A percentile compares a stretch with the other conserved stretches of the same genome.
phyloP scores from a whole-genome alignment of 1,140 invertebrate species.

The Littorina saxatilis region DNA sequence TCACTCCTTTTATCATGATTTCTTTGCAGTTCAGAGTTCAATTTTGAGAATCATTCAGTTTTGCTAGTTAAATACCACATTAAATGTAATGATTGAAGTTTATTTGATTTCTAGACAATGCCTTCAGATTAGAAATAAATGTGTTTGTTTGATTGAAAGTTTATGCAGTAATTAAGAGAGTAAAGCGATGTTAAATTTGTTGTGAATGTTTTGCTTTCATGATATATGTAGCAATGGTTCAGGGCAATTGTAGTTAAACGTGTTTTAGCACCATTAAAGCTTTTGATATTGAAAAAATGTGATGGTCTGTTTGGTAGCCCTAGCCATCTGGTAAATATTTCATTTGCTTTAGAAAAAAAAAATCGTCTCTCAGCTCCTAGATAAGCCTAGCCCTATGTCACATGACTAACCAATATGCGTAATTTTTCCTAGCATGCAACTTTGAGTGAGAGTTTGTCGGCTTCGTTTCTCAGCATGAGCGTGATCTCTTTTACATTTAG shows the following conservation, averaged over 20 bases:
- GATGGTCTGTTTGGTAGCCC: not conserved
- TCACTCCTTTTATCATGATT: conserved; percentile 25
- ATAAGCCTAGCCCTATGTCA: conserved; percentile 37
- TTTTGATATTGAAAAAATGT: not conserved
- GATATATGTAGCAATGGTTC: not conserved
- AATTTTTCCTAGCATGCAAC: conserved; percentile 29
- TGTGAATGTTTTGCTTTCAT: not conserved
- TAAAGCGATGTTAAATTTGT: not conserved
- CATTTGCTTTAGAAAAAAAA: conserved; percentile 15
- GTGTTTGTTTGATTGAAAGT: not conserved
- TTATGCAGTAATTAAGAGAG: no score
- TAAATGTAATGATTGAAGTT: not conserved
- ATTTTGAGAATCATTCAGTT: not conserved
- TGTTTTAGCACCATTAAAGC: not conserved
- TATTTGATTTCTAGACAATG: not conserved
- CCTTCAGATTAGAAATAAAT: not conserved
- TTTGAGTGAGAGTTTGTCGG: conserved; percentile 9
- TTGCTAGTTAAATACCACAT: not conserved
- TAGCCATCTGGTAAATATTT: conserved; percentile 5
- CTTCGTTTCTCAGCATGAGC: conserved; percentile 9
- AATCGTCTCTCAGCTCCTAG: conserved; percentile 31
- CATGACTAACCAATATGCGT: conserved; percentile 9
- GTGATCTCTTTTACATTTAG: conserved; percentile 16
- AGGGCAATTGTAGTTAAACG: not conserved
- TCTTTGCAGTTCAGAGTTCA: not conserved